These are phyloP conservation scores for Lamprotornis superbus DNA, from an alignment of 2,113 vertebrate genomes.

Conservation along the genomic window DNA sequence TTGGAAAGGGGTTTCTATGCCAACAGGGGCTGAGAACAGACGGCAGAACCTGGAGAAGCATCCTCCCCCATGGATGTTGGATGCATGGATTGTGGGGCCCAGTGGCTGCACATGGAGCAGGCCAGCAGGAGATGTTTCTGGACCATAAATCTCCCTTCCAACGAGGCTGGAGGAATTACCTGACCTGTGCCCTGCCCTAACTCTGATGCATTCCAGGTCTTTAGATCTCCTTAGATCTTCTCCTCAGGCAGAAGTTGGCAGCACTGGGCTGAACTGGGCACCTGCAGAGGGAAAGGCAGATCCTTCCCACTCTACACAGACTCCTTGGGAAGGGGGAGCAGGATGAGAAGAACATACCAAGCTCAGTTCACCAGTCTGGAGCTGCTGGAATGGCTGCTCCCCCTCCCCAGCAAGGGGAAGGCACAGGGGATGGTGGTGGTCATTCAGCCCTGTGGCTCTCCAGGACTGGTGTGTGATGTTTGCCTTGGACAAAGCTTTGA, in stretches of 20 bases:
- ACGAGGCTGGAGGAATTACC: neutral
- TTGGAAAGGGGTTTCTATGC: conserved; percentile 54
- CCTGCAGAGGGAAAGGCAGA: neutral
- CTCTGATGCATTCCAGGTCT: neutral
- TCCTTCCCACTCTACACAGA: neutral
- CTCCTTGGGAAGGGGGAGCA: neutral
- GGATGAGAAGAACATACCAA: neutral
- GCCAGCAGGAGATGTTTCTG: neutral
- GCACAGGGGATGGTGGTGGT: neutral
- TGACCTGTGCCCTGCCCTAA: neutral
- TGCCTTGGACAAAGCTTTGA: neutral
- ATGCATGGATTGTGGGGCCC: neutral
- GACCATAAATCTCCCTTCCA: neutral
- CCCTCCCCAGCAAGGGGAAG: neutral
- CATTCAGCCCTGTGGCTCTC: neutral
- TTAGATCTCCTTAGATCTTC: neutral
- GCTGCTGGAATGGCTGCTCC: neutral
- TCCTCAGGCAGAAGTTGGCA: neutral
- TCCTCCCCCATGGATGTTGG: neutral
- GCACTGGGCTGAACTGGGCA: neutral
- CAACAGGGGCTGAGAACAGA: conserved; percentile 37
- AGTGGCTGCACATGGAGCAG: neutral
- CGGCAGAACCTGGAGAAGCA: neutral
- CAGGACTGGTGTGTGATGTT: neutral
- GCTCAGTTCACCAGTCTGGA: neutral